phyloP scores from a whole-genome alignment of 2,113 vertebrate genomes.

The Rhea americana region DNA sequence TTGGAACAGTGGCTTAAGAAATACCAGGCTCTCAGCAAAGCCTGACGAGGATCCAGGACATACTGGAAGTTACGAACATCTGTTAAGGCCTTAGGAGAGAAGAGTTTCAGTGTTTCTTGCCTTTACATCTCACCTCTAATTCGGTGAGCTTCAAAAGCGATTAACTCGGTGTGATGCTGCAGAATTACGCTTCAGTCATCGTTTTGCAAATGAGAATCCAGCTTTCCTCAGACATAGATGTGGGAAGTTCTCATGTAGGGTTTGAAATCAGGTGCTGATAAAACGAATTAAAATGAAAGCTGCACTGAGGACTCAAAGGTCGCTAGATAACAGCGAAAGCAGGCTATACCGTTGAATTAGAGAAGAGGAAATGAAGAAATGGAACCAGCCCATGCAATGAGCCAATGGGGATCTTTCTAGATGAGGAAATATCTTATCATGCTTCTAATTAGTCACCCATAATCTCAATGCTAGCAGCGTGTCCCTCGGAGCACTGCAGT shows the following conservation, averaged over 20 bases:
- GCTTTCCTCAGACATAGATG: not conserved
- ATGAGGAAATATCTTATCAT: constrained; percentile 30
- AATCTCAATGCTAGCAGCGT: not conserved
- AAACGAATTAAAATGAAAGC: not conserved
- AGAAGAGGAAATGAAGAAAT: constrained; percentile 48
- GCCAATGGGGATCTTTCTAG: not conserved
- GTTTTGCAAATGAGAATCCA: not conserved
- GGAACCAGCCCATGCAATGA: constrained; percentile 10
- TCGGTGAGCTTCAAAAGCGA: not conserved
- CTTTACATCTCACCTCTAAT: not conserved
- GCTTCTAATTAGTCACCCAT: not conserved
- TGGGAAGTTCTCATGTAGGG: not conserved
- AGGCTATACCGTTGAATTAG: not conserved
- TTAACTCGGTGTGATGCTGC: not conserved
- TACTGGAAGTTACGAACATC: not conserved
- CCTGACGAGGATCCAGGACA: not conserved
- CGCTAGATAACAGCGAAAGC: constrained; percentile 13
- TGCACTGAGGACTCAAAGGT: constrained; percentile 13
- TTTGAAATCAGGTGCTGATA: not conserved
- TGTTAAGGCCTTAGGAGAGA: not conserved
- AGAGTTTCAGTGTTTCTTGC: not conserved
- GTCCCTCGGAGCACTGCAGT: fast-evolving
- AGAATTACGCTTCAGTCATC: not conserved
- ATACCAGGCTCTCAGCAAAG: not conserved
- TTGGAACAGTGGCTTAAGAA: not conserved